Conservation (phyloP, 2,888 invertebrate species). For the Dendrolimus pini region DNA sequence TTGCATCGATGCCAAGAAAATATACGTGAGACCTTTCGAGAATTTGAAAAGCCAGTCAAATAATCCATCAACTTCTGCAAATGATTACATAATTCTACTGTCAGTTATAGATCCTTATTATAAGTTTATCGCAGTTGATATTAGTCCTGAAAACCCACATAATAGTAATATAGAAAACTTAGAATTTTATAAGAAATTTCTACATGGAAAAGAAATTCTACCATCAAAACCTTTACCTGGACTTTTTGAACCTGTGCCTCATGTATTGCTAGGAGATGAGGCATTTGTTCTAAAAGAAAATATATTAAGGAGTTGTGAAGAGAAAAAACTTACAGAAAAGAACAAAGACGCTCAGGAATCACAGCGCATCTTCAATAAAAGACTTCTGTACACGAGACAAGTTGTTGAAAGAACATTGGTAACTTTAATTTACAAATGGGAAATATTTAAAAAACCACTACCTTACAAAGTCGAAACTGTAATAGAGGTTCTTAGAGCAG, state of each 20-base stretch:
- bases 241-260: neutral
- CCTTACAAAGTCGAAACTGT: neutral
- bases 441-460: neutral
- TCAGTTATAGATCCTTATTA: neutral
- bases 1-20: neutral
- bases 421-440: neutral
- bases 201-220: neutral
- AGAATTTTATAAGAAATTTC: neutral
- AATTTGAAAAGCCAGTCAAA: neutral
- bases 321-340: neutral
- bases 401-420: neutral
- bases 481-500: neutral
- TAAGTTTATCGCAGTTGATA: neutral
- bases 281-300: neutral
- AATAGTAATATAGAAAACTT: neutral
- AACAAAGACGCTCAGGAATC: neutral
- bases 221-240: neutral
- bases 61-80: neutral
- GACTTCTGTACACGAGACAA: neutral
- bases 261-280: neutral
- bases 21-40: neutral
- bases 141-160: neutral
- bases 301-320: neutral
- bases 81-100: neutral
- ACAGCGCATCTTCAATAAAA: neutral